These are phyloP conservation scores for Mirounga angustirostris DNA, from an alignment of 2,113 vertebrate species.

Conservation along the genomic window DNA sequence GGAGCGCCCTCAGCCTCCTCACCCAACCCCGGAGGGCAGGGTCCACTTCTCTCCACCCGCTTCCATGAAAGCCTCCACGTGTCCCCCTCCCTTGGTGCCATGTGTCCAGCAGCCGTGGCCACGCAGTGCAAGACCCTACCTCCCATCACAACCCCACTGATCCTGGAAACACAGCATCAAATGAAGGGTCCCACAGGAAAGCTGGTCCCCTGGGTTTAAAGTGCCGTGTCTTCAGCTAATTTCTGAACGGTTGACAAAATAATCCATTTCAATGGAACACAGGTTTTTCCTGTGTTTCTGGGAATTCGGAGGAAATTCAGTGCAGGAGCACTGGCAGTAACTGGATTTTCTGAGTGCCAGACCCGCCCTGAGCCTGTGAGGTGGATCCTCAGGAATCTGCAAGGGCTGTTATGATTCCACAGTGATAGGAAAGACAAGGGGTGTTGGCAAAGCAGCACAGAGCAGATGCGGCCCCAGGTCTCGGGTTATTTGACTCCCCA, in stretches of 20 bases:
- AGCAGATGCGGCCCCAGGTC: not conserved
- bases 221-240: accelerated
- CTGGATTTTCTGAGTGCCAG: not conserved
- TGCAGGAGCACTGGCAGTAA: not conserved
- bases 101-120: not conserved
- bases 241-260: accelerated
- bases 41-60: not conserved
- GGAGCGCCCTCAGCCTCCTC: not conserved
- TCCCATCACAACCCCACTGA: accelerated
- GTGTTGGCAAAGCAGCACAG: no score
- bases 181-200: accelerated
- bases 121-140: accelerated
- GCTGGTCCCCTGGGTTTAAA: accelerated
- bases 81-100: not conserved
- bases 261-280: not conserved
- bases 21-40: accelerated
- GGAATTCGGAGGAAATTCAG: not conserved
- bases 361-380: no score
- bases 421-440: not conserved
- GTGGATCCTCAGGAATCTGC: not conserved
- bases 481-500: not conserved
- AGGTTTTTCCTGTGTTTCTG: accelerated
- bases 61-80: accelerated
- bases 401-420: not conserved
- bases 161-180: no score